Conservation (phyloP, 2,888 invertebrate species). For the Arge pagana region DNA sequence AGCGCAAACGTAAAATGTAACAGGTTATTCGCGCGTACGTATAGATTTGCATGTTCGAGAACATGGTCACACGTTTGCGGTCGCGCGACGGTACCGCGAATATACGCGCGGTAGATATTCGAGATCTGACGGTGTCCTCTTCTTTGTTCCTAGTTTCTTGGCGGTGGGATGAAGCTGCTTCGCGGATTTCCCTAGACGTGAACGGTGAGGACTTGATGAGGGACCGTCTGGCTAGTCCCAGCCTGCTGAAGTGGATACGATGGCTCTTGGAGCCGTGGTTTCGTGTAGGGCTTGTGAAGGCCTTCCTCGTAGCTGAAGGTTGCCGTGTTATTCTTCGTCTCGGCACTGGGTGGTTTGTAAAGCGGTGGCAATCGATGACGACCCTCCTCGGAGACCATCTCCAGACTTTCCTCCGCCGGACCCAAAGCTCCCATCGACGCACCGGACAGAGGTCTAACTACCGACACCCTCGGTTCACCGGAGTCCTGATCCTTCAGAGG, state of each 20-base stretch:
- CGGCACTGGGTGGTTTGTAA: slow-evolving; percentile 84
- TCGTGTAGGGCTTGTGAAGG: slow-evolving; percentile 54
- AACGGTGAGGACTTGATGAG: slow-evolving; percentile 55
- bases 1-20: too few relatives aligned
- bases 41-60: too few relatives aligned
- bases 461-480: slow-evolving; percentile 62
- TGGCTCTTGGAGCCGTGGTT: slow-evolving; percentile 53
- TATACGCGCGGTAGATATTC: too few relatives aligned
- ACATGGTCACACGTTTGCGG: too few relatives aligned
- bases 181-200: slow-evolving; percentile 44
- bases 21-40: too few relatives aligned
- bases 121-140: too few relatives aligned
- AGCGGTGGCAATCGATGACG: slow-evolving; percentile 63
- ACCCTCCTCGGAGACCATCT: slow-evolving; percentile 66
- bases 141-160: too few relatives aligned
- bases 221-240: slow-evolving; percentile 48
- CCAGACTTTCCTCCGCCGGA: slow-evolving; percentile 65
- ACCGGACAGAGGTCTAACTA: slow-evolving; percentile 58
- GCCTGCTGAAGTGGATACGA: slow-evolving; percentile 50
- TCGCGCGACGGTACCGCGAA: too few relatives aligned
- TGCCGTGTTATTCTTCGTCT: slow-evolving; percentile 82
- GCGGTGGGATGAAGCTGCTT: too few relatives aligned
- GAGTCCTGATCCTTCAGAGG: slow-evolving; percentile 71
- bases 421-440: slow-evolving; percentile 58
- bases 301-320: slow-evolving; percentile 59